phyloP scores from a whole-genome alignment of 2,888 invertebrate genomes.

The Eupithecia vulgata region DNA sequence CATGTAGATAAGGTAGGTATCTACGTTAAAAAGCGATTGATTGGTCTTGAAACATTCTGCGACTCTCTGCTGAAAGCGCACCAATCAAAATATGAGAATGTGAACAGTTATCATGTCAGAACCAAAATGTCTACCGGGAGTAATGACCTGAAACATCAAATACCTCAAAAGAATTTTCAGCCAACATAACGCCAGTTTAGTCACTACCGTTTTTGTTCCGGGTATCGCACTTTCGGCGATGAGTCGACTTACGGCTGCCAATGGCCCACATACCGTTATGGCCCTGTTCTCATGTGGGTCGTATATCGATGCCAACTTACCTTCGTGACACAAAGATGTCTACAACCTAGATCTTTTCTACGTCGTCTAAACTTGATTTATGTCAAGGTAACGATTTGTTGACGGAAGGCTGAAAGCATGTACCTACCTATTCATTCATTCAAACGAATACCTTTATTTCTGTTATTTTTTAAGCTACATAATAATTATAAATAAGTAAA shows the following conservation, averaged over 20 bases:
- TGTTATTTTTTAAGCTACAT: background rate
- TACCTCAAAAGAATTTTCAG: conserved; percentile 13
- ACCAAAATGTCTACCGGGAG: conserved; percentile 14
- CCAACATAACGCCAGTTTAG: background rate
- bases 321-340: conserved; percentile 33
- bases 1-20: background rate
- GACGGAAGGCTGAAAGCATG: conserved; percentile 12
- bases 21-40: too few species aligned
- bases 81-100: background rate
- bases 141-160: conserved; percentile 25
- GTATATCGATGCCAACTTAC: conserved; percentile 20
- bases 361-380: conserved; percentile 18
- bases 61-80: background rate
- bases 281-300: conserved; percentile 37
- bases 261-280: conserved; percentile 45
- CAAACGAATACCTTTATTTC: background rate
- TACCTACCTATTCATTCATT: too few species aligned
- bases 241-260: conserved; percentile 25
- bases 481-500: too few species aligned
- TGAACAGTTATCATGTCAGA: background rate
- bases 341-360: conserved; percentile 37
- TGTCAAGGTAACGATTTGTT: conserved; percentile 36
- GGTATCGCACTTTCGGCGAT: conserved; percentile 32
- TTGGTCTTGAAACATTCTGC: too few species aligned
- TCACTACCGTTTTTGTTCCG: conserved; percentile 28